phyloP scores from a whole-genome alignment of 2,113 vertebrate species.

The Paratilapia polleni region DNA sequence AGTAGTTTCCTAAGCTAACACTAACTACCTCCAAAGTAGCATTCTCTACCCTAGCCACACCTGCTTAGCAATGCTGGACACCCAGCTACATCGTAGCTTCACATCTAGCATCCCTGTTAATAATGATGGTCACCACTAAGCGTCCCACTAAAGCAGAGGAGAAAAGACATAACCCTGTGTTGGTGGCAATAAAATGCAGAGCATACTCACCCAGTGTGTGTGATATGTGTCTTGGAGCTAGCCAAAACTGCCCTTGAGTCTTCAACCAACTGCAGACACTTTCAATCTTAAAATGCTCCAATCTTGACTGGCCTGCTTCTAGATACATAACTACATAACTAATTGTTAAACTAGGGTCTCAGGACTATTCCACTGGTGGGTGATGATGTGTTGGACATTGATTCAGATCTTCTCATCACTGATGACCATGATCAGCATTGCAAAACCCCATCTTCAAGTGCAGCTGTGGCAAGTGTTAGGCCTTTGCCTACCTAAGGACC shows the following conservation, averaged over 20 bases:
- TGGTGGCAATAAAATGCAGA: not conserved
- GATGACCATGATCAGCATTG: not conserved
- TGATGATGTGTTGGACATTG: not conserved
- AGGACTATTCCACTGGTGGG: not conserved
- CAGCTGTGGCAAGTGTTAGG: not conserved
- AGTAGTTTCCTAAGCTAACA: not conserved
- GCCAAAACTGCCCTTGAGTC: not conserved
- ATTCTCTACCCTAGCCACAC: not conserved
- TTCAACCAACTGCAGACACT: not conserved
- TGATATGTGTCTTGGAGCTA: not conserved
- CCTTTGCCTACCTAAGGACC: not conserved
- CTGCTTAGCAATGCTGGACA: not conserved
- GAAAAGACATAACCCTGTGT: not conserved
- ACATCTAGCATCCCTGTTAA: not conserved
- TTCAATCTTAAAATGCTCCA: not conserved
- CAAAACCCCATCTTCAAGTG: not conserved
- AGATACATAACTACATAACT: conserved; percentile 2
- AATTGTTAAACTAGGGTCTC: no score
- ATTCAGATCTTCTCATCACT: not conserved
- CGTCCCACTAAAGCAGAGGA: not conserved
- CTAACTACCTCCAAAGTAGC: not conserved
- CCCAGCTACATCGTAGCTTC: not conserved
- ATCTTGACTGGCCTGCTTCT: not conserved
- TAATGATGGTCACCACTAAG: not conserved
- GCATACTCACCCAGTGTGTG: not conserved